These are phyloP conservation scores for Isichthys henryi DNA, from an alignment of 2,113 vertebrate genomes.

Conservation along the genomic window DNA sequence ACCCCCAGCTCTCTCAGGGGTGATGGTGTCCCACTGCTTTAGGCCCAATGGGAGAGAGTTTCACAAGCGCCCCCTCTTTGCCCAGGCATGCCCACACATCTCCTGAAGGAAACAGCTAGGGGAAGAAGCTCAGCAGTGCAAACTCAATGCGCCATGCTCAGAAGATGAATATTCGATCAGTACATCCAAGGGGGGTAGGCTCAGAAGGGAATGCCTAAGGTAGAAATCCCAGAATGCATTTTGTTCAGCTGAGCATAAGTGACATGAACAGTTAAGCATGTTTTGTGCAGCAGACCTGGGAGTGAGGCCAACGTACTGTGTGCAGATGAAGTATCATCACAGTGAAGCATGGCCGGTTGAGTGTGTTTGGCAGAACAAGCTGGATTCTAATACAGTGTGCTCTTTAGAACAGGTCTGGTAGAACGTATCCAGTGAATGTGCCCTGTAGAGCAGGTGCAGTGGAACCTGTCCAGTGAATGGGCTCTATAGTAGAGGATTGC, in stretches of 20 bases:
- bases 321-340: background rate
- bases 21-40: background rate
- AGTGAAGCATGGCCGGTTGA: background rate
- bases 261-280: background rate
- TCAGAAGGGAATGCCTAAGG: background rate
- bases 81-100: background rate
- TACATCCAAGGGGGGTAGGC: background rate
- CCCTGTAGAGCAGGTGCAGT: background rate
- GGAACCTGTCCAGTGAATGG: background rate
- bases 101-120: no score
- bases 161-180: background rate
- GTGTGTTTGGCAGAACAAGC: no score
- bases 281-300: background rate
- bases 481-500: background rate
- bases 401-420: background rate
- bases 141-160: background rate
- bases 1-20: background rate
- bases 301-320: background rate
- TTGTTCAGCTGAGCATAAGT: background rate
- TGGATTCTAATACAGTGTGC: background rate
- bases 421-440: background rate
- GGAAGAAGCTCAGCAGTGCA: background rate
- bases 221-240: background rate
- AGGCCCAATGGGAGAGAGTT: background rate
- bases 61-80: background rate